phyloP scores from a whole-genome alignment of 1,140 invertebrate genomes.

The Neodiprion virginianus region DNA sequence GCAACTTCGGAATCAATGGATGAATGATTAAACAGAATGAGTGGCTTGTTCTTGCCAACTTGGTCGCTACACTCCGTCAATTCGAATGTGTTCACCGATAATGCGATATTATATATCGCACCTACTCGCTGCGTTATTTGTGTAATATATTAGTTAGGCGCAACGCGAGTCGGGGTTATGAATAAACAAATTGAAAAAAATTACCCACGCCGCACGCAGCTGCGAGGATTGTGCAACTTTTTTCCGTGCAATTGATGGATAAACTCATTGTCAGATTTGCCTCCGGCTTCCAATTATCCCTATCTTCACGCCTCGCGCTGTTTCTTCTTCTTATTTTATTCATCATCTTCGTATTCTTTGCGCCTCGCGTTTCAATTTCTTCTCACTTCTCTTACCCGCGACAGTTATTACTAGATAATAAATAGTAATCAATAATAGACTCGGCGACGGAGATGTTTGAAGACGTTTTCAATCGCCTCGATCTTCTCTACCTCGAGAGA shows the following conservation, averaged over 20 bases:
- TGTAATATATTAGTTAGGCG: too few species aligned
- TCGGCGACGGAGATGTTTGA: constrained; percentile 31
- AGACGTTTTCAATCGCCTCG: constrained; percentile 30
- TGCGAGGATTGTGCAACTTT: too few species aligned
- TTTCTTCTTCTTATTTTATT: constrained; percentile 10
- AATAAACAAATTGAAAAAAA: too few species aligned
- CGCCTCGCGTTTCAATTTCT: not conserved
- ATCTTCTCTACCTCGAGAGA: constrained; percentile 15
- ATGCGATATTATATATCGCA: too few species aligned
- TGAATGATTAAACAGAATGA: not conserved
- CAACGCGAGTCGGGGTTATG: too few species aligned
- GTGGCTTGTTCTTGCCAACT: not conserved
- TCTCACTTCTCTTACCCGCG: constrained; percentile 20
- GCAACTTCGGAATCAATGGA: not conserved
- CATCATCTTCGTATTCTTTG: not conserved
- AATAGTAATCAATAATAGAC: constrained; percentile 41
- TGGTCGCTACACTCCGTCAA: too few species aligned
- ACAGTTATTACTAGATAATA: constrained; percentile 33
- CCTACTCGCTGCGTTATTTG: too few species aligned
- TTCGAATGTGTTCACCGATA: too few species aligned
- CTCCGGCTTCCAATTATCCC: not conserved
- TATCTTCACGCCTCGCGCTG: constrained; percentile 6
- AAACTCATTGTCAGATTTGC: too few species aligned
- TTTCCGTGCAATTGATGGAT: too few species aligned
- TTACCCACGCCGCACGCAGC: too few species aligned